Evolutionary conservation across 2,797 vertebrate genomes (phyloP).

Genomic region (Pseudochaenichthys georgianus): DNA sequence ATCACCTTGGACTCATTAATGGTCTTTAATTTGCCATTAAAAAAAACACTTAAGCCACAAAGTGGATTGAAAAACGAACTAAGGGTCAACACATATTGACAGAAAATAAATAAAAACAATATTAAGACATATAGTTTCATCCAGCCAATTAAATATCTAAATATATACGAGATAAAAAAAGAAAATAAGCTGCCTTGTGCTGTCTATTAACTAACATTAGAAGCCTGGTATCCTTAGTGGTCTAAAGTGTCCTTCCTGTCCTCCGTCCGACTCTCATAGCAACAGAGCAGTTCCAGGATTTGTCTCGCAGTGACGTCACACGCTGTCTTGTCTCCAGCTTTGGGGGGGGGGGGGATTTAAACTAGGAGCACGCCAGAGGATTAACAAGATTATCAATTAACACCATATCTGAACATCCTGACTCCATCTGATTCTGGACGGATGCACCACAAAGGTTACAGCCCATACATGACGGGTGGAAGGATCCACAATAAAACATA

Average conservation of each 20-base stretch:
- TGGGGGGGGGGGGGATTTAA: slow-evolving; percentile 41
- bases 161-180: background rate
- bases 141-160: background rate
- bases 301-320: slow-evolving; percentile 32
- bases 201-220: background rate
- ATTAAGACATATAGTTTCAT: background rate
- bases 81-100: background rate
- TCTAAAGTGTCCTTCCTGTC: background rate
- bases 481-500: background rate
- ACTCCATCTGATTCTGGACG: slow-evolving; percentile 10
- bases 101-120: background rate
- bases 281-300: slow-evolving; percentile 45
- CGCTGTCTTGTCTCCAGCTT: slow-evolving; percentile 43
- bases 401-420: slow-evolving; percentile 42
- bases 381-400: slow-evolving; percentile 64
- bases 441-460: slow-evolving; percentile 4
- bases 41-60: background rate
- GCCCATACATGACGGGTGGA: slow-evolving; percentile 13
- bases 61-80: background rate
- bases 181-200: background rate
- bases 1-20: background rate
- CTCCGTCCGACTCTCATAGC: slow-evolving; percentile 4
- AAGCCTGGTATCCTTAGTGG: background rate
- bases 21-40: background rate
- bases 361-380: slow-evolving; percentile 32